These are phyloP conservation scores for Pharmacophagus antenor DNA, from an alignment of 2,888 invertebrate species.

Conservation along the genomic window DNA sequence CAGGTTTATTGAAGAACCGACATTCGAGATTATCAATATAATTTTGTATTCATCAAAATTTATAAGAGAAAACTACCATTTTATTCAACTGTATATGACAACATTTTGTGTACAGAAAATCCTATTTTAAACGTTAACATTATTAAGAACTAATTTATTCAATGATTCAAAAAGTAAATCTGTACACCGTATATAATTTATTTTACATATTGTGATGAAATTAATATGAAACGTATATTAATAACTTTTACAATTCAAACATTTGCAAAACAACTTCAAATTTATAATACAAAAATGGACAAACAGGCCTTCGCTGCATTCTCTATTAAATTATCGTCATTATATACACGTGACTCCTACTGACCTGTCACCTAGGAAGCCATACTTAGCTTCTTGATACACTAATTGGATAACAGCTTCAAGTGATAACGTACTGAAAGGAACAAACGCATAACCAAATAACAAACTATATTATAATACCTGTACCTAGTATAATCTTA, in stretches of 20 bases:
- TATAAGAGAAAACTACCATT: too few species aligned
- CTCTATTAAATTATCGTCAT: constrained; percentile 8
- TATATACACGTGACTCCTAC: constrained; percentile 1
- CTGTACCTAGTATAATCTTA: too few species aligned
- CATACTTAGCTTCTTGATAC: constrained; percentile 8
- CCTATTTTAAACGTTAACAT: too few species aligned
- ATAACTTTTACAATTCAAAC: too few species aligned
- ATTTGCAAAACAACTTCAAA: too few species aligned
- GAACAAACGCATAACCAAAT: not conserved
- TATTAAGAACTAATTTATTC: too few species aligned
- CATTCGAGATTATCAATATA: not conserved
- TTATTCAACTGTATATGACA: too few species aligned
- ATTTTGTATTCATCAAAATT: not conserved
- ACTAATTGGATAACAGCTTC: constrained; percentile 21
- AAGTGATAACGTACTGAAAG: constrained; percentile 1
- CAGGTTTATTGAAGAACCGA: not conserved
- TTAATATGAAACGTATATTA: too few species aligned
- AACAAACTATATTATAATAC: not conserved
- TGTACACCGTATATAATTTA: too few species aligned
- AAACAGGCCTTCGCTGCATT: not conserved
- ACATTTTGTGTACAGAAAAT: too few species aligned
- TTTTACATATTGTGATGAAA: too few species aligned
- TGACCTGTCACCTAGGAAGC: constrained; percentile 6
- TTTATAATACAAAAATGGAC: not conserved
- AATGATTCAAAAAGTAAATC: too few species aligned